Evolutionary conservation across 2,888 invertebrate genomes (phyloP), one percentile per base, ranked within the genome.

Genomic region (Saturnia pavonia): DNA sequence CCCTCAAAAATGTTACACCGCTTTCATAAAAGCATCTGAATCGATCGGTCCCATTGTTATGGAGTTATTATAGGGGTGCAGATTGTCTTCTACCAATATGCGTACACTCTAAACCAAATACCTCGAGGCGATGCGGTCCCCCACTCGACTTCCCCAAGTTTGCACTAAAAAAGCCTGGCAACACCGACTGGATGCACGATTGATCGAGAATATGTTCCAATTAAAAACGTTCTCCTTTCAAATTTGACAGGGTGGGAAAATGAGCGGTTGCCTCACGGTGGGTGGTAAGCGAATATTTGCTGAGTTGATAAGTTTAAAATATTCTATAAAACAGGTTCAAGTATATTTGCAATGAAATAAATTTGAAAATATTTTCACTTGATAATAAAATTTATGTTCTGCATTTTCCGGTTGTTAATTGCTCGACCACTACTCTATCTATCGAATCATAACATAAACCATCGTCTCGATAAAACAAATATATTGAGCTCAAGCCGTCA

Each of bases 201-300:
- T 85, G 87, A 88, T 85, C 85, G 77, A 83, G 90, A 92, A 92
- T 92, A 92, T 92, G 91, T 89, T 91, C 91, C 91, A 92, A 92
- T 92, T 92, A 92, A 89, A 90, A 90, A 84, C 80, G 78, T 83
- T 86, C 80, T 76, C 76, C 82, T 82, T 88, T 85, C 67, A 73
- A 84, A 83, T 78, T 73, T 76, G 79, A 77, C 79, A 76, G 77
- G 76, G 76, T 78, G 80, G 79, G 83, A 85, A 87, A 83, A 48
- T 27, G 63, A 12, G 69, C 57, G 60, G 40, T 40, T 65, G 65
- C 65, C 7, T 40, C 65, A n/a, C 40, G 34, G 65, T 40, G 65
- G 65, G 65, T 65, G 65, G 65, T 65, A 65, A 51, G 54, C 16
- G 19, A 22, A 57, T 57, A 60, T 11, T 14, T 27, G 27, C 14